A percentile compares a stretch with the other conserved stretches of the same genome.
phyloP scores from a whole-genome alignment of 2,113 vertebrate species.

The Arothron firmamentum region DNA sequence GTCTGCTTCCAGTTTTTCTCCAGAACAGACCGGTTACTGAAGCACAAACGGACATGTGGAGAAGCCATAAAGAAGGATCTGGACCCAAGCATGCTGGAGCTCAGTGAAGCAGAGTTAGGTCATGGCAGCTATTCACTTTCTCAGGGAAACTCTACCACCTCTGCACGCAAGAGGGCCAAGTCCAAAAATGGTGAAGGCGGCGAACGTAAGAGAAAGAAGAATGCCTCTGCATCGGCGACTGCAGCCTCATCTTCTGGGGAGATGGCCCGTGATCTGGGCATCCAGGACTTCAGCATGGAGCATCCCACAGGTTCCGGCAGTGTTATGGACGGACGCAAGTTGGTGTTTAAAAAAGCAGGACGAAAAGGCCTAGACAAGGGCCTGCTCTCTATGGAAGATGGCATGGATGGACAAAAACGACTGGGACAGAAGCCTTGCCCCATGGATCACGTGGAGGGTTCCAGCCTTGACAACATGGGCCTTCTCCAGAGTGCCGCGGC shows the following conservation, averaged over 20 bases:
- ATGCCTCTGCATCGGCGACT: constrained; percentile 45
- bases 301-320: constrained; percentile 83
- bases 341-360: constrained; percentile 89
- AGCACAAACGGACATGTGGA: constrained; percentile 98
- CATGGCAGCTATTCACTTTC: constrained; percentile 84
- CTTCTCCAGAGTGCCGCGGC: constrained; percentile 83
- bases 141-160: constrained; percentile 94
- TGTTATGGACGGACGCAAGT: constrained; percentile 83
- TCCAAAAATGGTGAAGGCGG: constrained; percentile 85
- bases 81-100: constrained; percentile 86
- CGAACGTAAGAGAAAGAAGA: constrained; percentile 87
- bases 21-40: constrained; percentile 96
- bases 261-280: constrained; percentile 75
- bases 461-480: constrained; percentile 81
- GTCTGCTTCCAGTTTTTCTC: constrained; percentile 86
- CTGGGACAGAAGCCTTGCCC: constrained; percentile 83
- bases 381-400: constrained; percentile 83
- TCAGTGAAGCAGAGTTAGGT: constrained; percentile 81
- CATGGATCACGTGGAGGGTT: constrained; percentile 78
- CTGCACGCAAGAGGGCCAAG: constrained; percentile 89
- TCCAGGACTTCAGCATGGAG: constrained; percentile 88
- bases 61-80: constrained; percentile 96
- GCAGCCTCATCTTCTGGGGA: constrained; percentile 68
- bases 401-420: constrained; percentile 79
- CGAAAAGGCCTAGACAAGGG: constrained; percentile 86